These are phyloP conservation scores for Tragelaphus oryx DNA, from an alignment of 2,797 vertebrate species.

Conservation along the genomic window DNA sequence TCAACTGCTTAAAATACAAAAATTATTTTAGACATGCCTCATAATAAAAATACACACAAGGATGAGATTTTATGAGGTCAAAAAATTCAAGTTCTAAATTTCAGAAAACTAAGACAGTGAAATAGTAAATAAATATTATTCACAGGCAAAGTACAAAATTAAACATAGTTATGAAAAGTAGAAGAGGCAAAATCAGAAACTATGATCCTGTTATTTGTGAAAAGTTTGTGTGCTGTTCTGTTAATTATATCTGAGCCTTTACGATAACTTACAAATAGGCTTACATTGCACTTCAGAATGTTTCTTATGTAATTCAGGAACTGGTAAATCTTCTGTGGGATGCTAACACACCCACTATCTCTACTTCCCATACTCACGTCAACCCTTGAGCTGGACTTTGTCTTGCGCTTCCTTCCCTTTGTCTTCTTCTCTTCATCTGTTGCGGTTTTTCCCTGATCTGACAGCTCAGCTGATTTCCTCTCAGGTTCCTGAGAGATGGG, in stretches of 20 bases:
- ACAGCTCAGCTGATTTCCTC: slow-evolving; percentile 78
- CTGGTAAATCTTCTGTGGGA: not conserved
- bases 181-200: not conserved
- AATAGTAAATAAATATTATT: not conserved
- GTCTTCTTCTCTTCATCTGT: slow-evolving; percentile 80
- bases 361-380: slow-evolving; percentile 74
- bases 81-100: not conserved
- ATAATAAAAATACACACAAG: not conserved
- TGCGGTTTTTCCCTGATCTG: slow-evolving; percentile 75
- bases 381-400: slow-evolving; percentile 74
- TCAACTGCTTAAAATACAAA: not conserved
- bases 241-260: not conserved
- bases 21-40: not conserved
- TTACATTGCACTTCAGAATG: rapidly evolving
- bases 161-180: not conserved
- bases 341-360: rapidly evolving
- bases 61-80: not conserved
- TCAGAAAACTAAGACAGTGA: not conserved
- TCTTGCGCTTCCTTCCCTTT: slow-evolving; percentile 81
- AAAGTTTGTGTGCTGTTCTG: not conserved
- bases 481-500: slow-evolving; percentile 82
- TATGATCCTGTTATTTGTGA: not conserved
- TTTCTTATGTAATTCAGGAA: rapidly evolving
- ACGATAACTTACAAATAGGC: not conserved
- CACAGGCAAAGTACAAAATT: not conserved